Base-by-base conservation (phyloP, 2,113 vertebrate species). In the Vulpes ferrilata region DNA sequence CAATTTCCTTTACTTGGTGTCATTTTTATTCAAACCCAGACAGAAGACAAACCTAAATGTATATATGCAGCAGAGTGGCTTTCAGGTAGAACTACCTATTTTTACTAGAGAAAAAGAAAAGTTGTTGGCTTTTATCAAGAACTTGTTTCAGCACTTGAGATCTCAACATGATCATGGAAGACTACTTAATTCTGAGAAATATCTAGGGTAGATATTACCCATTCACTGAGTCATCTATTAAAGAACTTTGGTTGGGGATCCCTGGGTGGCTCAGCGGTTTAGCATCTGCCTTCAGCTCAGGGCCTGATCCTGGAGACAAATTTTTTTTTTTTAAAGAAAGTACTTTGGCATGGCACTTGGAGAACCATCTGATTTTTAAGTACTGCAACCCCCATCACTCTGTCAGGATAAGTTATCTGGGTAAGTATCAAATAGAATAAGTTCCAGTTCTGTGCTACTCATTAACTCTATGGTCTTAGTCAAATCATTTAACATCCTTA, bases 111-210 rank as follows among this genome's bases (percentile, higher is more conserved):
- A 51, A 88, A 97, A 90, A 92, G 27, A 30, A 90, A 96, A 90
- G 53, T 64, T 95, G 11, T 32, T 80, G 27, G 27, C 35, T 84
- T 73, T 87, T 93, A 82, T 57, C 16, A 79, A 93, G 48, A 94
- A 57, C 53, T 95, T 96, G 38, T 82, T 81, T 90, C 1, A 53
- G 13, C 7, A 92, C 38, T 94, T 97, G 79, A 71, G 11, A 88
- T 96, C 35, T 32, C 55, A 86, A 16, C 5, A 65, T 93, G 59
- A 86, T 71, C 32, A 35, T 94, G 60, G 30, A 96, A 27, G 86
- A 89, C 64, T 81, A 73, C 73, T 96, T 96, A 80, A 87, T 93
- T 95, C 82, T 96, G 81, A 88, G 64, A 90, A 92, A 62, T 90
- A 90, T 73, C 32, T 93, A 90, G 27, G 38, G 23, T 86, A 71